Percentiles rank a stretch among this genome's conserved stretches.
These are phyloP conservation scores for Bacillus rossius DNA, from an alignment of 1,140 invertebrate species.

Conservation along the genomic window DNA sequence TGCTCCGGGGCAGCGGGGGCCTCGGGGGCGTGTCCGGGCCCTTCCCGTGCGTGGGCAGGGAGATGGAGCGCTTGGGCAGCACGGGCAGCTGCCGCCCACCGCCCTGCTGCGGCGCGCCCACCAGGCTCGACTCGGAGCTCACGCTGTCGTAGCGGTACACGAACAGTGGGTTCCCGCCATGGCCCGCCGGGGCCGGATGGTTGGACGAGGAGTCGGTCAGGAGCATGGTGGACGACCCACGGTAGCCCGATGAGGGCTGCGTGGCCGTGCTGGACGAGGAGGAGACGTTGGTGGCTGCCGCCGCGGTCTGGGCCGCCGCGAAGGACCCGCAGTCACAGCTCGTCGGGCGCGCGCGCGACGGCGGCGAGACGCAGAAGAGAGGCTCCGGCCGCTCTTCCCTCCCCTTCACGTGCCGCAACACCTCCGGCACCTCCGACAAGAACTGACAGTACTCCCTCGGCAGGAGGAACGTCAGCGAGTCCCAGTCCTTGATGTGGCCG, in stretches of 20 bases:
- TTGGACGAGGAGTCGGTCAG: conserved; percentile 62
- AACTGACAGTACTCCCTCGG: conserved; percentile 71
- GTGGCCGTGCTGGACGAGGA: conserved; percentile 12
- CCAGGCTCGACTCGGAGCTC: conserved; percentile 21
- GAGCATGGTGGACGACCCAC: conserved; percentile 77
- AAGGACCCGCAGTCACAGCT: conserved; percentile 56
- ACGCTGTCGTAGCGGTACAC: conserved; percentile 77
- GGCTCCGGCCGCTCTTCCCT: conserved; percentile 50
- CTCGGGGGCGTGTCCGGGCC: conserved; percentile 48
- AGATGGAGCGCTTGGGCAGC: conserved; percentile 58
- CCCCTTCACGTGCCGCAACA: conserved; percentile 55
- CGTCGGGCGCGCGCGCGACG: conserved; percentile 47
- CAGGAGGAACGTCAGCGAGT: conserved; percentile 79
- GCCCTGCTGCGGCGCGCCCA: conserved; percentile 28
- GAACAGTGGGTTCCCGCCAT: conserved; percentile 61
- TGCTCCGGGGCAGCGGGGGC: conserved; percentile 64
- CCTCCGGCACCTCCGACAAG: conserved; percentile 68
- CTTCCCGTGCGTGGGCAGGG: conserved; percentile 45
- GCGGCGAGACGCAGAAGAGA: conserved; percentile 58
- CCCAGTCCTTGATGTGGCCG: conserved; percentile 83
- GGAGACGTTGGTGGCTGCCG: not conserved
- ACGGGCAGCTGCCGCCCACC: conserved; percentile 43
- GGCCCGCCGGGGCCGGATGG: conserved; percentile 48
- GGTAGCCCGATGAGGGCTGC: conserved; percentile 63
- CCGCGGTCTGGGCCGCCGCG: conserved; percentile 5